Conservation (phyloP, 2,888 invertebrate species). For the Temnothorax ravouxi region DNA sequence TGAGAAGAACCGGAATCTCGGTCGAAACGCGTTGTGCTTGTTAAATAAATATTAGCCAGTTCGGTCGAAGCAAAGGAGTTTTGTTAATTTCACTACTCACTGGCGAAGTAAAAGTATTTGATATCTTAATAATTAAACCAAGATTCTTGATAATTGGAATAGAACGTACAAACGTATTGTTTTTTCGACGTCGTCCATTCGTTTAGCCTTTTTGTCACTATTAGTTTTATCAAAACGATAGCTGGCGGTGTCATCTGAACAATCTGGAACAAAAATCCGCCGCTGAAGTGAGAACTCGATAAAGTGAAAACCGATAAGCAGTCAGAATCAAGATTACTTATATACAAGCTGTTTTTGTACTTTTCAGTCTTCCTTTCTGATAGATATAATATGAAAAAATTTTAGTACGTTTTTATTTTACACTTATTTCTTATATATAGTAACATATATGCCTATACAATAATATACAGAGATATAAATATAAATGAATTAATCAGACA, state of each 20-base stretch:
- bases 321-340: slow-evolving; percentile 28
- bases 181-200: not conserved
- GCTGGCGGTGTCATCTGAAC: slow-evolving; percentile 52
- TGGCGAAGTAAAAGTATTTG: no score
- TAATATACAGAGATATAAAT: not conserved
- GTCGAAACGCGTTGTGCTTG: no score
- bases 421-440: not conserved
- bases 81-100: no score
- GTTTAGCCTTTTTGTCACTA: slow-evolving; percentile 20
- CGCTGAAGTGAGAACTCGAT: slow-evolving; percentile 41
- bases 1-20: no score
- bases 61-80: no score
- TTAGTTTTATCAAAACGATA: slow-evolving; percentile 51
- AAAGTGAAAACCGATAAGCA: slow-evolving; percentile 56
- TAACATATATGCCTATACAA: not conserved
- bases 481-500: not conserved
- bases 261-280: slow-evolving; percentile 47
- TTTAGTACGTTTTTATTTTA: not conserved
- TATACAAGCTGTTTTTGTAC: not conserved
- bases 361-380: not conserved
- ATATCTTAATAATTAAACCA: not conserved
- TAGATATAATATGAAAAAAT: slow-evolving; percentile 1
- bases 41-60: no score
- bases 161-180: not conserved
- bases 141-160: not conserved